Percentiles rank a stretch among this genome's conserved stretches.
These are phyloP conservation scores for Achatina immaculata DNA, from an alignment of 1,140 invertebrate species.

Conservation along the genomic window DNA sequence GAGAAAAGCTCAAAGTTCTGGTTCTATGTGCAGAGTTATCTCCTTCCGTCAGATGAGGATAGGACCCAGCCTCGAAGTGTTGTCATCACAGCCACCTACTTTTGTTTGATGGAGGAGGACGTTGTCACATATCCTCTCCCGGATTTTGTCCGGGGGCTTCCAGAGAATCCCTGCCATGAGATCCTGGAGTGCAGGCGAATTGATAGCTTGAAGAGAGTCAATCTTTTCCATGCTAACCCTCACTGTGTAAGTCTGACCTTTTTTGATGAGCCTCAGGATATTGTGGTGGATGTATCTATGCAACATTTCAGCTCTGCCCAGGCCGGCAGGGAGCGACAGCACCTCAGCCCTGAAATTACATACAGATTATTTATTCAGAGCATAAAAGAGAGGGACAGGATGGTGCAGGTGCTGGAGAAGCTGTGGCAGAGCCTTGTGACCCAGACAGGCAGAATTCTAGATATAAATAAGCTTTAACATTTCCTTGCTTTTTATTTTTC, in stretches of 20 bases:
- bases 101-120: slow-evolving; percentile 64
- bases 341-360: slow-evolving; percentile 56
- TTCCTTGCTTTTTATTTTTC: too few relatives aligned
- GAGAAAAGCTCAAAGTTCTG: slow-evolving; percentile 42
- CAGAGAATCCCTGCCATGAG: slow-evolving; percentile 59
- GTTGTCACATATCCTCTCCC: slow-evolving; percentile 67
- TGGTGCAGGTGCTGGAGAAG: slow-evolving; percentile 59
- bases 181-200: slow-evolving; percentile 60
- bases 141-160: slow-evolving; percentile 65
- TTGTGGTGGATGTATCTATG: slow-evolving; percentile 59
- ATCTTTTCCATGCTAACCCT: slow-evolving; percentile 42
- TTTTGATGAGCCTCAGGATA: slow-evolving; percentile 63
- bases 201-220: slow-evolving; percentile 60
- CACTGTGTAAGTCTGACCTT: slow-evolving; percentile 60
- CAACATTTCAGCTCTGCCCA: slow-evolving; percentile 61
- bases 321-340: slow-evolving; percentile 39
- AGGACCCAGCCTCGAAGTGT: slow-evolving; percentile 52
- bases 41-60: slow-evolving; percentile 42
- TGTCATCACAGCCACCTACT: slow-evolving; percentile 62
- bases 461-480: slow-evolving; percentile 30
- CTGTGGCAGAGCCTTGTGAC: slow-evolving; percentile 62
- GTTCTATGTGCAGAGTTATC: slow-evolving; percentile 59
- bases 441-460: slow-evolving; percentile 47
- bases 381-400: slow-evolving; percentile 58
- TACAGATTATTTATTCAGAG: slow-evolving; percentile 59